Base-by-base conservation (phyloP, 2,797 vertebrate species). In the Gouania willdenowi region DNA sequence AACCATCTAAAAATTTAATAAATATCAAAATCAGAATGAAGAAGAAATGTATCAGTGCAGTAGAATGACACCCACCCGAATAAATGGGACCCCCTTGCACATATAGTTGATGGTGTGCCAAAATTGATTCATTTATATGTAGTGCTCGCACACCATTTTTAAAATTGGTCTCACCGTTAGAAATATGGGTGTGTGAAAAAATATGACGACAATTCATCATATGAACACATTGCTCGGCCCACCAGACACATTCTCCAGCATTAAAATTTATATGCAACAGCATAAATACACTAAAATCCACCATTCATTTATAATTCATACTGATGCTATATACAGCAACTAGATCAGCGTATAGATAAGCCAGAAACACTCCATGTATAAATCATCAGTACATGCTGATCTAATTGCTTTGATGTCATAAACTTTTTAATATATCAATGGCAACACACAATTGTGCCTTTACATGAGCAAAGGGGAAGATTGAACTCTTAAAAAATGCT, bases 251-350 rank as follows among this genome's bases (percentile, higher is more conserved):
- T 25, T 45, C 46, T 12, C 8, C 4, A 35, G 30, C 17, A 10
- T 1, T 15, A 16, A 20, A 17, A 6, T 9, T 16, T 7, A 16
- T 23, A 33, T 8, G 4, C 7, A 16, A 37, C 3, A 2, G 19
- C 2, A 40, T 36, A 24, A 42, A 63, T 51, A 48, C 37, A 10
- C 45, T 39, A 27, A 30, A 8, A 20, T 17, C 24, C 9, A 38
- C 44, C 25, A 38, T 26, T 48, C 43, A 38, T 1, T 18, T 7
- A 4, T 28, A 3, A 32, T 9, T 1, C 5, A 38, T 6, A 7
- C 2, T 13, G 28, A n/a, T n/a, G 30, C 24, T 46, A 4, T 10
- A 10, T 33, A n/a, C 5, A n/a, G 33, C 9, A 3, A 14, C 8
- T 24, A 18, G 29, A 38, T 31, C 3, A 25, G 23, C 26, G n/a